Base-by-base conservation (phyloP, 2,888 invertebrate species). In the Chaetogeoica ovagalla region DNA sequence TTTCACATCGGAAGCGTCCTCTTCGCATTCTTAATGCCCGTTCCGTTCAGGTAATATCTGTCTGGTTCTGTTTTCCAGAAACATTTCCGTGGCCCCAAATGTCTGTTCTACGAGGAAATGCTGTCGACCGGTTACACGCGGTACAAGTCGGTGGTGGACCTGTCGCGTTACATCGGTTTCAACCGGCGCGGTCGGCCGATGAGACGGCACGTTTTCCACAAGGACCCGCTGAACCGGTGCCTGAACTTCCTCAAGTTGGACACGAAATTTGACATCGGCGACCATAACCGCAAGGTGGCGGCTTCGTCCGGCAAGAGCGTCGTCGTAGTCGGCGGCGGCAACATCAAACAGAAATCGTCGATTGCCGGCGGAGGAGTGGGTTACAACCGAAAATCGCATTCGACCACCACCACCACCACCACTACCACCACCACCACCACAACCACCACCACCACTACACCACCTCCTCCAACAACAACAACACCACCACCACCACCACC, bases 171-270 rank as follows among this genome's bases (percentile, higher is more conserved):
- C 86, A 88, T 91, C 85, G 90, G 90, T 84, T 91, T 91, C 89
- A 90, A 90, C 87, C 87, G 87, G 84, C 86, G 87, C 83, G 91
- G 91, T 76, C 85, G 87, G 84, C 90, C 89, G 84, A 87, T 90
- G 84, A 88, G 88, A 86, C 74, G 70, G 37, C 83, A 87, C 86
- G 83, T 85, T 87, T 65, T 85, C 86, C 83, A 85, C 84, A 87
- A 87, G 57, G 87, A 87, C 82, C 88, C 79, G 79, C 68, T 83
- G 60, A 82, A 88, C 86, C 89, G 88, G 85, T 91, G 91, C 86
- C 88, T 89, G 86, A 89, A 89, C 84, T 90, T 91, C 87, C 88
- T 91, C 86, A 90, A 90, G 87, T 88, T 88, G 85, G 89, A 89
- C 84, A 88, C 89, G 85, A 88, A 88, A 85, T 90, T 90, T 87